Percentiles rank a stretch among this genome's conserved stretches.
Conservation (phyloP, 2,797 vertebrate species). For the Sphenopsis melanotis region DNA sequence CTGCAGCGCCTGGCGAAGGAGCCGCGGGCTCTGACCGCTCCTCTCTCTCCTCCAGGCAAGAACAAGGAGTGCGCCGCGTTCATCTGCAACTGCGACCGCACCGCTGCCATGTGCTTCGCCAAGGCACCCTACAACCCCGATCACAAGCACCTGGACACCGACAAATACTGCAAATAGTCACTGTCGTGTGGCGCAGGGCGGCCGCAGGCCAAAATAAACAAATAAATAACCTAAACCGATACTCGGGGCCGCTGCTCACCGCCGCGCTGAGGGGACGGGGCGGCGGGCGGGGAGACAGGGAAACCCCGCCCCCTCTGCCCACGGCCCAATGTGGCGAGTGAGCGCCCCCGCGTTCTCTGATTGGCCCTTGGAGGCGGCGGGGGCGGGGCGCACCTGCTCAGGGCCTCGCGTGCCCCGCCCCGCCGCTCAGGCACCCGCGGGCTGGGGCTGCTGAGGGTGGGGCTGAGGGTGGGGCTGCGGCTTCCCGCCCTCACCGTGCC, state of each 20-base stretch:
- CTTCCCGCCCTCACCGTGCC: neutral
- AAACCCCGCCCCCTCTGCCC: neutral
- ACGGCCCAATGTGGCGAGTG: rapidly evolving
- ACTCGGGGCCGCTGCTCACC: rapidly evolving
- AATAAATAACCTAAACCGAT: rapidly evolving
- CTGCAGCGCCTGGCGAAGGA: neutral
- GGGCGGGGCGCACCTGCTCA: neutral
- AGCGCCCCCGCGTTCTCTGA: neutral
- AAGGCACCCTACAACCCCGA: conserved; percentile 58
- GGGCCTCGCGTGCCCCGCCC: neutral
- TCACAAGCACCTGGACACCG: neutral
- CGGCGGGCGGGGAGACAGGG: rapidly evolving
- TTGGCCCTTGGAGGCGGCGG: neutral
- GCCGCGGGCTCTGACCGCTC: neutral
- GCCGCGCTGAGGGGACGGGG: rapidly evolving
- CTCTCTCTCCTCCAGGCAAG: conserved; percentile 49
- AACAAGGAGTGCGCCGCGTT: conserved; percentile 74
- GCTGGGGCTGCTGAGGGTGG: neutral
- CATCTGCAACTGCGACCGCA: conserved; percentile 82
- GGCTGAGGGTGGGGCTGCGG: no score
- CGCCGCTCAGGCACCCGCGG: neutral
- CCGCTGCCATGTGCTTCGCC: conserved; percentile 79
- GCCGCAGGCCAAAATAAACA: neutral
- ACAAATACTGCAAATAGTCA: neutral
- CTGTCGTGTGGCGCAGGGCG: rapidly evolving